phyloP scores from a whole-genome alignment of 2,888 invertebrate species.

The Palloptera scutellata region DNA sequence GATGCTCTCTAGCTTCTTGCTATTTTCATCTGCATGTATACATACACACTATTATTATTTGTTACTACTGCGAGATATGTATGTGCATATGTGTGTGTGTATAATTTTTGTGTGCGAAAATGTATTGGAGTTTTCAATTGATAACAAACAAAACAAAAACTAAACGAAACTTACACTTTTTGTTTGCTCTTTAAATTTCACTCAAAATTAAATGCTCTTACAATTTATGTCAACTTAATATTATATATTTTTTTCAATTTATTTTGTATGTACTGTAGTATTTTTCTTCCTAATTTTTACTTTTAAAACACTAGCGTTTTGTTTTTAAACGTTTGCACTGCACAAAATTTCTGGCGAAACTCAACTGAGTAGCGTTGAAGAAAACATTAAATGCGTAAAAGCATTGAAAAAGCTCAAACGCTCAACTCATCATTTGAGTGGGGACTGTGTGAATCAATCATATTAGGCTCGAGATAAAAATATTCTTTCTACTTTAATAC shows the following conservation, averaged over 20 bases:
- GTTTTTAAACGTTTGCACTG: conserved; percentile 38
- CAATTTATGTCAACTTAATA: conserved; percentile 6
- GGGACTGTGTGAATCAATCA: no score
- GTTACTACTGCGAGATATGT: neutral
- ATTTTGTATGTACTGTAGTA: conserved; percentile 16
- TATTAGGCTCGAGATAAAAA: no score
- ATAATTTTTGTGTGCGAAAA: neutral
- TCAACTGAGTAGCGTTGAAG: conserved; percentile 44
- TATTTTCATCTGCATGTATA: conserved; percentile 8
- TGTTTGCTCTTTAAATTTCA: neutral
- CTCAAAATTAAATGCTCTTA: conserved; percentile 13
- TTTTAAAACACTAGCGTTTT: no score
- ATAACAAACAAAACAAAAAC: no score
- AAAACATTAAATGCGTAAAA: conserved; percentile 5
- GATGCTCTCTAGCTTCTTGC: conserved; percentile 3
- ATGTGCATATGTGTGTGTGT: neutral
- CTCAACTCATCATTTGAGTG: no score
- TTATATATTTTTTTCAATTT: conserved; percentile 18
- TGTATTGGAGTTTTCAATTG: no score
- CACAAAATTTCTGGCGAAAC: conserved; percentile 49
- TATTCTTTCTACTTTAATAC: no score
- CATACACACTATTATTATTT: conserved; percentile 5
- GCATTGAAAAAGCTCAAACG: neutral
- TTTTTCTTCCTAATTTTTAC: conserved; percentile 15
- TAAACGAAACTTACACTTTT: conserved; percentile 26